Conservation (phyloP, 35 echinoderm and acorn worm genomes). For the Anneissia japonica region DNA sequence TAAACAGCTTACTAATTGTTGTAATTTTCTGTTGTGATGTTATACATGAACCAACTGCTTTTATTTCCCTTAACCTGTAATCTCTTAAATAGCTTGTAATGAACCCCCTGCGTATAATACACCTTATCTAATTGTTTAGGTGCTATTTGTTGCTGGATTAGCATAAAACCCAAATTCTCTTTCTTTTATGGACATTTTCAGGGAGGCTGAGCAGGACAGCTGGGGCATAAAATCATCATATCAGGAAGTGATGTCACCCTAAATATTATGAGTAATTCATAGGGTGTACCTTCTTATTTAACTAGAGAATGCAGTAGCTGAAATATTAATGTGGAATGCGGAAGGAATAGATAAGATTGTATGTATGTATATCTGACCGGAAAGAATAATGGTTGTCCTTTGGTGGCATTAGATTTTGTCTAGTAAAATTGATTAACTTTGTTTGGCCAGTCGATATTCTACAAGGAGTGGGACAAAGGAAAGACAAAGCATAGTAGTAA, state of each 20-base stretch:
- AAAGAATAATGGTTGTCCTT: too few relatives aligned
- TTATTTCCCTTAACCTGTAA: neutral
- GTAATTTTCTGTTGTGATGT: neutral
- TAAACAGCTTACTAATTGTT: neutral
- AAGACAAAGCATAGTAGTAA: neutral
- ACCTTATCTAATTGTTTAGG: neutral
- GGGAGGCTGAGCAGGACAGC: neutral
- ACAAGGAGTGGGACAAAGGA: too few relatives aligned
- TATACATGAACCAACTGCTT: neutral
- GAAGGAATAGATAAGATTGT: too few relatives aligned
- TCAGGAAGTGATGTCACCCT: too few relatives aligned
- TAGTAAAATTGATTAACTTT: too few relatives aligned
- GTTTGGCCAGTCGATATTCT: too few relatives aligned
- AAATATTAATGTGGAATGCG: too few relatives aligned
- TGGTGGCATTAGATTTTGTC: too few relatives aligned
- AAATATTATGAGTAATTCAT: too few relatives aligned
- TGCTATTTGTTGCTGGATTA: neutral
- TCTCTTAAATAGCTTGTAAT: neutral
- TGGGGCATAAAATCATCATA: neutral
- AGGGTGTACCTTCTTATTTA: too few relatives aligned
- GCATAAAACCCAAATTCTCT: neutral
- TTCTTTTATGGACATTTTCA: neutral
- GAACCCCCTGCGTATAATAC: neutral
- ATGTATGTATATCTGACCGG: too few relatives aligned
- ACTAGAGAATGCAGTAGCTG: too few relatives aligned